Conservation (phyloP, 1,140 invertebrate genomes). For the Varroa destructor region DNA sequence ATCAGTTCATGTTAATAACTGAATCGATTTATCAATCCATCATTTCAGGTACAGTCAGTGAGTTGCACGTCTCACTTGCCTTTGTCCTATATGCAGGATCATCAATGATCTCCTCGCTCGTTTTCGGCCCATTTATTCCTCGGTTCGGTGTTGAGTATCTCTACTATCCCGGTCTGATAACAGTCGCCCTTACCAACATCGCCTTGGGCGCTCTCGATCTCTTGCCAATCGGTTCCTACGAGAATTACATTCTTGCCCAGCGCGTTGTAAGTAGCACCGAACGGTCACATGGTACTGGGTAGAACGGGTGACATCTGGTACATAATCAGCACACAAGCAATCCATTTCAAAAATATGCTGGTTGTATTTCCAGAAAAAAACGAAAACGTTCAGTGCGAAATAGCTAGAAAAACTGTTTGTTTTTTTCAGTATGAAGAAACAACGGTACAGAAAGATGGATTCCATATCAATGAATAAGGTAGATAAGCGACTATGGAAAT, state of each 20-base stretch:
- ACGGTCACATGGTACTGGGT: neutral
- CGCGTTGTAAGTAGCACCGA: slow-evolving; percentile 2
- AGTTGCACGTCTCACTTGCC: neutral
- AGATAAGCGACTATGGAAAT: too few relatives aligned
- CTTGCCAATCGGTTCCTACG: neutral
- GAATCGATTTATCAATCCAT: neutral
- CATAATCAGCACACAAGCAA: too few relatives aligned
- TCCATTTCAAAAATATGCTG: too few relatives aligned
- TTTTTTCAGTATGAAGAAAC: too few relatives aligned
- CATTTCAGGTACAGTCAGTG: slow-evolving; percentile 1
- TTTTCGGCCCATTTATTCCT: slow-evolving; percentile 3
- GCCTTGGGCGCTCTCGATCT: slow-evolving; percentile 8
- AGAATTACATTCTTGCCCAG: slow-evolving; percentile 1
- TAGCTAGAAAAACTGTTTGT: too few relatives aligned
- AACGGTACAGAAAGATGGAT: too few relatives aligned
- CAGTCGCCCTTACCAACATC: slow-evolving; percentile 22
- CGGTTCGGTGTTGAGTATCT: slow-evolving; percentile 8
- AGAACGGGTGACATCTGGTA: too few relatives aligned
- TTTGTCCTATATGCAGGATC: slow-evolving; percentile 9
- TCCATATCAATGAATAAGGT: too few relatives aligned
- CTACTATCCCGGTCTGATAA: neutral
- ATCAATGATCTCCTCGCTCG: neutral
- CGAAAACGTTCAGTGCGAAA: too few relatives aligned
- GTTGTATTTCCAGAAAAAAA: too few relatives aligned
- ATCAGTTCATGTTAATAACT: too few relatives aligned